A percentile compares a stretch with the other conserved stretches of the same genome.
Evolutionary conservation across 2,888 invertebrate species (phyloP).

Genomic region (Axea sp.): DNA sequence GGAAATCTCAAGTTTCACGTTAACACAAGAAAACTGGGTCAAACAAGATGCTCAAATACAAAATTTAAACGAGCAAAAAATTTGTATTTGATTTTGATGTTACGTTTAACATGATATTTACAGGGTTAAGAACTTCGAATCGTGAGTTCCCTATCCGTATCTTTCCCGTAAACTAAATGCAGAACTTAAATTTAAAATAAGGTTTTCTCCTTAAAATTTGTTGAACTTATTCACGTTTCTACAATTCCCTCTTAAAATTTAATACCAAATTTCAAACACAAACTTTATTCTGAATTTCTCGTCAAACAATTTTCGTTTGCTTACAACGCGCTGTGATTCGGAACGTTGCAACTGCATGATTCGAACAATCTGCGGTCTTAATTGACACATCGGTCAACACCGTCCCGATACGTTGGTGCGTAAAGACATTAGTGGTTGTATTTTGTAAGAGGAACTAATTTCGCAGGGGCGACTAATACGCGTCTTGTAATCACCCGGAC

Average conservation of each 20-base stretch:
- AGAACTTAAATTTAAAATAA: conserved; percentile 6
- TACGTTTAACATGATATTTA: conserved; percentile 32
- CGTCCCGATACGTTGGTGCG: conserved; percentile 38
- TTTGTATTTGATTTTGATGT: conserved; percentile 42
- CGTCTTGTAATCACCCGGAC: conserved; percentile 56
- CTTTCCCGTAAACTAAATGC: neutral
- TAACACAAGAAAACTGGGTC: conserved; percentile 31
- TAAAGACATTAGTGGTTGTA: conserved; percentile 53
- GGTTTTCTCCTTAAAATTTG: too few species aligned
- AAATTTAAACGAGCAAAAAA: conserved; percentile 25
- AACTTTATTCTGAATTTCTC: too few species aligned
- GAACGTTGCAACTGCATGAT: conserved; percentile 6
- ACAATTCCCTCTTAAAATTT: too few species aligned
- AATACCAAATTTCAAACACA: too few species aligned
- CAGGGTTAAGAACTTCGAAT: conserved; percentile 11
- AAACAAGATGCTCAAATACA: conserved; percentile 23
- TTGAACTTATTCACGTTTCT: too few species aligned
- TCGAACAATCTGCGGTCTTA: conserved; percentile 16
- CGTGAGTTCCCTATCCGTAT: neutral
- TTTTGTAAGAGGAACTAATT: conserved; percentile 58
- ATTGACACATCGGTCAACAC: conserved; percentile 37
- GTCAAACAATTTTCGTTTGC: too few species aligned
- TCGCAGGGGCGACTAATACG: conserved; percentile 42
- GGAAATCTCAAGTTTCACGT: conserved; percentile 36
- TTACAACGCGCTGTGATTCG: too few species aligned